Evolutionary conservation across 2,797 vertebrate genomes (phyloP).

Genomic region (Psittacula echo): DNA sequence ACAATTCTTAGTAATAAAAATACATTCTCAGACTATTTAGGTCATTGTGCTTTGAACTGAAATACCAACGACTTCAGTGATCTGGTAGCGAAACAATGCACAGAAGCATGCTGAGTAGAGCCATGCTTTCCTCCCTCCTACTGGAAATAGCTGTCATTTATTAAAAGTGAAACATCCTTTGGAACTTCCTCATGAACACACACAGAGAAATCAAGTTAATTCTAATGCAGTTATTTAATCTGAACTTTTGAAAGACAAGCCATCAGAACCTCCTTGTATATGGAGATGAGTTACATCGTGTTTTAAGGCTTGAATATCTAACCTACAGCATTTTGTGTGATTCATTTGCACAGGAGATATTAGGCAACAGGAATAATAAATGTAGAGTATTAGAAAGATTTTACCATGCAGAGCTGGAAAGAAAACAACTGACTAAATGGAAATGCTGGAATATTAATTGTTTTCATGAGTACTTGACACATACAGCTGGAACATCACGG

Average conservation of each 20-base stretch:
- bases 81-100: not conserved
- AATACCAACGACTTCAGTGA: slow-evolving; percentile 19
- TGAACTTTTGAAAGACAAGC: not conserved
- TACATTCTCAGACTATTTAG: slow-evolving; percentile 66
- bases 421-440: slow-evolving; percentile 4
- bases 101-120: not conserved
- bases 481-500: not conserved
- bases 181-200: not conserved
- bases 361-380: not conserved
- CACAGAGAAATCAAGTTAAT: not conserved
- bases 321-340: not conserved
- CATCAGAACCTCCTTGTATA: not conserved
- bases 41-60: slow-evolving; percentile 38
- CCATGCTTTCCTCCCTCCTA: not conserved
- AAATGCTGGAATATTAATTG: not conserved
- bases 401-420: not conserved
- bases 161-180: not conserved
- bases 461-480: slow-evolving; percentile 33
- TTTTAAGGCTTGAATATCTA: not conserved
- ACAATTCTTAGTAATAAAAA: slow-evolving; percentile 17
- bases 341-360: not conserved
- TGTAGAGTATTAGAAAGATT: slow-evolving; percentile 8
- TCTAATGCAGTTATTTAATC: not conserved
- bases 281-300: not conserved
- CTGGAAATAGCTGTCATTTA: not conserved